phyloP scores from a whole-genome alignment of 1,140 invertebrate genomes.

The Drosophila equinoxialis region DNA sequence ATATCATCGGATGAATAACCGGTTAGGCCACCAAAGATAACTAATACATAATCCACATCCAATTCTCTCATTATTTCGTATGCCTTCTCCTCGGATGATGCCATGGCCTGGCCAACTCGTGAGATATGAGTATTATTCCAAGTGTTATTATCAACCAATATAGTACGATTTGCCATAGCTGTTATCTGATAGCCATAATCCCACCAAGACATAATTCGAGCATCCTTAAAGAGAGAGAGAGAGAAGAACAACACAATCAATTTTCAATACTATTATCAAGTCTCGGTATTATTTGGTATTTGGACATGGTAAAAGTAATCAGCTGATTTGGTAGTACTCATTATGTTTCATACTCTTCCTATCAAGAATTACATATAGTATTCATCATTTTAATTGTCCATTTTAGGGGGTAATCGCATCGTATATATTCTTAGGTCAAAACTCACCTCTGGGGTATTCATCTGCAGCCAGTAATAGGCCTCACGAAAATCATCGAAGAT shows the following conservation, averaged over 20 bases:
- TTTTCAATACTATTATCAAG: fast-evolving
- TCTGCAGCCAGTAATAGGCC: constrained; percentile 98
- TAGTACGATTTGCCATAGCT: constrained; percentile 99
- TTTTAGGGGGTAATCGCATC: no score
- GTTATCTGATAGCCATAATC: constrained; percentile 99
- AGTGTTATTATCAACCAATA: constrained; percentile 99
- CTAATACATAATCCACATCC: constrained; percentile 98
- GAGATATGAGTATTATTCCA: constrained; percentile 99
- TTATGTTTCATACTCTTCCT: constrained; percentile 81
- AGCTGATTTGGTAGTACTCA: constrained; percentile 70
- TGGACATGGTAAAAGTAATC: constrained; percentile 19
- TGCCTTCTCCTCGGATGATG: constrained; percentile 96
- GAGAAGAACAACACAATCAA: neutral
- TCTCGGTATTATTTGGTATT: no score
- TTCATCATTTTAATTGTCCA: constrained; percentile 50
- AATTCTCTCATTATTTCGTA: constrained; percentile 99
- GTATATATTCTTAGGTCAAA: neutral
- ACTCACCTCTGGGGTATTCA: constrained; percentile 95
- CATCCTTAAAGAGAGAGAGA: constrained; percentile 86
- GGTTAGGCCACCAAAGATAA: constrained; percentile 98
- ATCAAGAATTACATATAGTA: constrained; percentile 65
- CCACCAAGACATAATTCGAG: constrained; percentile 99
- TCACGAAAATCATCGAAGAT: constrained; percentile 99
- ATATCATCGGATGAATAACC: constrained; percentile 99
- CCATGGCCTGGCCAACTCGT: constrained; percentile 98